These are phyloP conservation scores for Agrilus biguttatus DNA, from an alignment of 2,888 invertebrate genomes.

Conservation along the genomic window DNA sequence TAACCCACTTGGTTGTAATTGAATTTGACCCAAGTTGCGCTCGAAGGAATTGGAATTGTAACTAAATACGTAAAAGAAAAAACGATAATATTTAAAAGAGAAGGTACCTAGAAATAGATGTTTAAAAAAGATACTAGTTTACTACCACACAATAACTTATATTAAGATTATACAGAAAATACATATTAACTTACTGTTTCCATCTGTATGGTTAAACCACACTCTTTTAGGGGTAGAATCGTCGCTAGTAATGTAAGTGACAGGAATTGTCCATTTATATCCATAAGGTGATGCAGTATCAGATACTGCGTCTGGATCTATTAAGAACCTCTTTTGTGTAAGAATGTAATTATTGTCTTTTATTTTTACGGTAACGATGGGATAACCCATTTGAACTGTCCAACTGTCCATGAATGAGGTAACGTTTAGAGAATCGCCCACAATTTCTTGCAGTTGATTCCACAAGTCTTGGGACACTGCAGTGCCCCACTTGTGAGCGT, in stretches of 20 bases:
- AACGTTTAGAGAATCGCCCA: conserved; percentile 37
- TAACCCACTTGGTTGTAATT: conserved; percentile 77
- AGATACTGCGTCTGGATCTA: conserved; percentile 47
- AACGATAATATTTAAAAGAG: background rate
- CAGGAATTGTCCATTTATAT: conserved; percentile 77
- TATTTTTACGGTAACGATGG: conserved; percentile 49
- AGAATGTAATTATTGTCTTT: conserved; percentile 38
- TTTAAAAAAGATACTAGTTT: no score
- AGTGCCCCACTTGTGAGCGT: conserved; percentile 52
- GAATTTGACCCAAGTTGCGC: conserved; percentile 61
- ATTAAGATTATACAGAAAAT: background rate
- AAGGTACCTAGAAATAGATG: conserved; percentile 1
- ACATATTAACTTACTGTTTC: conserved; percentile 31
- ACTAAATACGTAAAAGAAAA: conserved; percentile 21
- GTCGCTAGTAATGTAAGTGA: conserved; percentile 52
- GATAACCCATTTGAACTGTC: conserved; percentile 81
- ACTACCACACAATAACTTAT: background rate
- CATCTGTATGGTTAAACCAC: conserved; percentile 26
- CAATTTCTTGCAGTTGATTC: conserved; percentile 44
- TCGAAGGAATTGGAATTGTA: conserved; percentile 33
- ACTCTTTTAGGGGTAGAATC: conserved; percentile 8
- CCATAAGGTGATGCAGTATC: conserved; percentile 32
- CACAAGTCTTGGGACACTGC: conserved; percentile 71
- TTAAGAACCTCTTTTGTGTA: conserved; percentile 62
- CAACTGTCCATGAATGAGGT: conserved; percentile 66